Conservation (phyloP, 2,113 vertebrate species). For the Apteryx owenii region DNA sequence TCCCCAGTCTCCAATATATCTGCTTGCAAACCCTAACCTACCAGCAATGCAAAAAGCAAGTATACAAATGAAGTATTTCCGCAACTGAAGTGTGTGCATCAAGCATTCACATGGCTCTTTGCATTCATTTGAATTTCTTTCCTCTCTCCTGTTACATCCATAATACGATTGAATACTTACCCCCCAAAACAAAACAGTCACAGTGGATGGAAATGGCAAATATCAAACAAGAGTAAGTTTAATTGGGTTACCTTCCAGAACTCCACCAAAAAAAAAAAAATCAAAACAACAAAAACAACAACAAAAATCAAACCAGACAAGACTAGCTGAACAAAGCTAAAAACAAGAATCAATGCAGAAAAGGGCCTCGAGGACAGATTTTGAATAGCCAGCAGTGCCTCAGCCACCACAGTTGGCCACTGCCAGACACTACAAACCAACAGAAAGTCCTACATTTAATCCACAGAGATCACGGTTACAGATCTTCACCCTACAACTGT, state of each 20-base stretch:
- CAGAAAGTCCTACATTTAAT: background rate
- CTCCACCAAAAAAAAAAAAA: background rate
- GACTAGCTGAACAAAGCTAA: slow-evolving; percentile 20
- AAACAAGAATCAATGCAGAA: background rate
- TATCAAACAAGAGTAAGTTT: background rate
- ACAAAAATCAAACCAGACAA: background rate
- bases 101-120: background rate
- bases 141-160: background rate
- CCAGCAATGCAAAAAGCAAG: background rate
- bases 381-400: background rate
- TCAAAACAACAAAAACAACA: background rate
- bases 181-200: background rate
- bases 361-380: background rate
- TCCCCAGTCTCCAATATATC: background rate
- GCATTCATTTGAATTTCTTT: background rate
- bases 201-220: background rate
- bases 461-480: background rate
- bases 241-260: background rate
- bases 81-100: background rate
- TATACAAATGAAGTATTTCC: background rate
- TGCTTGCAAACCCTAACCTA: background rate
- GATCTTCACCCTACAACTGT: background rate
- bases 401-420: background rate
- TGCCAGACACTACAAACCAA: background rate
- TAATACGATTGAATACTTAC: background rate